phyloP scores from a whole-genome alignment of 2,888 invertebrate species.

The Rhamnusium bicolor region DNA sequence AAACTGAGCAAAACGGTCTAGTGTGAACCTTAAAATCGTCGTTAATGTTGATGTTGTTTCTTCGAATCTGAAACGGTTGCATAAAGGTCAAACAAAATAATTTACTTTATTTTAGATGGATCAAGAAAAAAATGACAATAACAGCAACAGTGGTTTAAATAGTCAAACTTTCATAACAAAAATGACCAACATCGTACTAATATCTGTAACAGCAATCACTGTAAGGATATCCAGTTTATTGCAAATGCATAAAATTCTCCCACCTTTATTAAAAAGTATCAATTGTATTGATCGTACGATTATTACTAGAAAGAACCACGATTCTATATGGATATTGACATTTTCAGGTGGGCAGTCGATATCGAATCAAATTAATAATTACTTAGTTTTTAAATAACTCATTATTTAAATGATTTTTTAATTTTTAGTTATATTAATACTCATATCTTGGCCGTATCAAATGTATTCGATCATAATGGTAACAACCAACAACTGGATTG shows the following conservation, averaged over 20 bases:
- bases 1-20: too few relatives aligned
- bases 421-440: slow-evolving; percentile 38
- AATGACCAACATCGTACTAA: slow-evolving; percentile 17
- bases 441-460: slow-evolving; percentile 50
- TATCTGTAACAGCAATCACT: slow-evolving; percentile 4
- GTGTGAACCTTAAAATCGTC: too few relatives aligned
- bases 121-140: not conserved
- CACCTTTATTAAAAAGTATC: slow-evolving; percentile 3
- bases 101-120: slow-evolving; percentile 22
- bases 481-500: slow-evolving; percentile 41
- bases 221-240: not conserved
- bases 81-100: too few relatives aligned
- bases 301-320: slow-evolving; percentile 21
- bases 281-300: not conserved
- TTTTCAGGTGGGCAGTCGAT: slow-evolving; percentile 35
- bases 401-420: not conserved
- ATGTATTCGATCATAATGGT: slow-evolving; percentile 47
- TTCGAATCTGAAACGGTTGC: too few relatives aligned
- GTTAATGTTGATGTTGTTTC: too few relatives aligned
- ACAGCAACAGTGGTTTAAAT: not conserved
- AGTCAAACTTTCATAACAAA: slow-evolving; percentile 20
- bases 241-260: slow-evolving; percentile 3
- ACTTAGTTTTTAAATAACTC: too few relatives aligned
- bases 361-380: not conserved
- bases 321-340: slow-evolving; percentile 36